Percentiles rank a stretch among this genome's conserved stretches.
phyloP scores from a whole-genome alignment of 2,888 invertebrate species.

The Mylabris sibirica region DNA sequence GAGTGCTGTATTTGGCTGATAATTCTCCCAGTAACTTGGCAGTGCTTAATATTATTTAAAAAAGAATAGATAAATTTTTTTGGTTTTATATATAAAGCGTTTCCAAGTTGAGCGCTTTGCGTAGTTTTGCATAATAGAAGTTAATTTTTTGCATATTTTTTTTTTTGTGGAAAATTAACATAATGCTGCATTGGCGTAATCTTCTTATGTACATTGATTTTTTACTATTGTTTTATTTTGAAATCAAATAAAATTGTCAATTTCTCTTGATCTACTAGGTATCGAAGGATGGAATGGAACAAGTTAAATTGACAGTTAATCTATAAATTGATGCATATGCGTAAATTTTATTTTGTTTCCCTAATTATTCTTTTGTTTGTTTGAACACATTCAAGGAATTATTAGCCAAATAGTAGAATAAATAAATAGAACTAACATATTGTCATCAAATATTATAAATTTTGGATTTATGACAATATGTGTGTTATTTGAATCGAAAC shows the following conservation, averaged over 20 bases:
- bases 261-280: conserved; percentile 13
- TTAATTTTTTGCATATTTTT: background rate
- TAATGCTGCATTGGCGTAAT: conserved; percentile 20
- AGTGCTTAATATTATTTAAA: background rate
- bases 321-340: conserved; percentile 12
- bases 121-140: background rate
- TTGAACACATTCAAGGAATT: background rate
- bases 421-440: background rate
- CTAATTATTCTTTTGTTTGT: background rate
- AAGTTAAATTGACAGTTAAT: conserved; percentile 14
- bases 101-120: conserved; percentile 2
- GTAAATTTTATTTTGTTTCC: conserved; percentile 13
- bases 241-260: conserved; percentile 10
- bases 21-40: conserved; percentile 13
- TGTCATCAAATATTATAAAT: background rate
- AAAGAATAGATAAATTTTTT: background rate
- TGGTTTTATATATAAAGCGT: background rate
- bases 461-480: conserved; percentile 5
- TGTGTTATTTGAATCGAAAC: background rate
- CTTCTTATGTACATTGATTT: background rate
- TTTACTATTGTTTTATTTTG: background rate
- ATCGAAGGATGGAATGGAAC: conserved; percentile 16
- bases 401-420: conserved; percentile 6
- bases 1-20: conserved; percentile 14
- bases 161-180: conserved; percentile 21